Evolutionary conservation across 1,140 invertebrate genomes (phyloP).

Genomic region (Drosophila busckii): DNA sequence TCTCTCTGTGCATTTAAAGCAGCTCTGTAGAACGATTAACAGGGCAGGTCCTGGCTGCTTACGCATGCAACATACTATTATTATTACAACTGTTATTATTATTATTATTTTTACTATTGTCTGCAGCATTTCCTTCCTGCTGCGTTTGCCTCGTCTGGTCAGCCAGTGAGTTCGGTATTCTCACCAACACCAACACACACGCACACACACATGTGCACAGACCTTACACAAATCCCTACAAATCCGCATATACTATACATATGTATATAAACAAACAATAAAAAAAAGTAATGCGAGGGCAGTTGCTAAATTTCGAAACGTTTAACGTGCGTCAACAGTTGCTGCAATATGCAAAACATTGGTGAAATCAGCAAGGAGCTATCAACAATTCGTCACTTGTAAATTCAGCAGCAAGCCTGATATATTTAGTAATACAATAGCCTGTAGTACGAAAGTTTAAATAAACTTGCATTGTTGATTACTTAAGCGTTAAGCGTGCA

Average conservation of each 20-base stretch:
- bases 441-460: no score
- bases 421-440: no score
- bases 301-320: no score
- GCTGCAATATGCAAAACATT: no score
- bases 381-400: no score
- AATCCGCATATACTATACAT: background rate
- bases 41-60: constrained; percentile 7
- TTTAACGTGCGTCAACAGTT: no score
- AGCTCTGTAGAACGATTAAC: constrained; percentile 33
- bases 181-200: background rate
- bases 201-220: background rate
- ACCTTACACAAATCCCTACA: constrained; percentile 17
- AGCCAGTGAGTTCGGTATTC: constrained; percentile 36
- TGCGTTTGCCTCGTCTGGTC: constrained; percentile 31
- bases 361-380: no score
- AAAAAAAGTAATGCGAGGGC: no score
- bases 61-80: constrained; percentile 7
- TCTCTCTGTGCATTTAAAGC: constrained; percentile 1
- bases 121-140: constrained; percentile 49
- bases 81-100: constrained; percentile 36
- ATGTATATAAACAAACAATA: background rate
- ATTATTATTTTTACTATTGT: constrained; percentile 58
- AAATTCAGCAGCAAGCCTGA: no score
- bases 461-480: no score
- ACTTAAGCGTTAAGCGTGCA: no score